Evolutionary conservation across 2,113 vertebrate species (phyloP), one percentile per base, ranked within the genome.

Genomic region (Thinocorus orbignyianus): DNA sequence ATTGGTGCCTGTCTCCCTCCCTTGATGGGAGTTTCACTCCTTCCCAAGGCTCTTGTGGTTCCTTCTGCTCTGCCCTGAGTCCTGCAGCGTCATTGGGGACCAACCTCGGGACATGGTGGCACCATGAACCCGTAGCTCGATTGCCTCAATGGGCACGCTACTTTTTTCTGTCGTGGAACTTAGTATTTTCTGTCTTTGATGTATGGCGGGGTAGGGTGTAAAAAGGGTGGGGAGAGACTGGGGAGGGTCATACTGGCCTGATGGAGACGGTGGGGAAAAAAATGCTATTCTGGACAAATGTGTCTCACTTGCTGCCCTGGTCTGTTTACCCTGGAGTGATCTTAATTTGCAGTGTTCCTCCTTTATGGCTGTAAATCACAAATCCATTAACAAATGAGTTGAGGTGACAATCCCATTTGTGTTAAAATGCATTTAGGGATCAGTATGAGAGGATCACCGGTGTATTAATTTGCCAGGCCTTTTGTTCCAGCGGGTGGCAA

Each of bases 311-410:
- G 1, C n/a, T 79, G 26, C 25, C 52, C 44, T 85, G 81, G n/a
- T 77, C 87, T 94, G 85, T 94, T 95, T 93, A 86, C 81, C 66
- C 17, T 61, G 69, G 71, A 82, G 88, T 30, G 51, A 83, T 94
- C 95, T 95, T 94, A 57, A 94, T 96, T 97, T 94, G 82, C 78
- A 85, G 51, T 58, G 73, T 83, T 81, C 35, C 84, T 94, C 84
- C 82, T 88, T 23, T 81, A 49, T 92, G 92, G 90, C 69, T 81
- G 74, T 52, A 26, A 78, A 97, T 97, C 96, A 84, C 95, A 82
- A 79, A 93, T 86, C 93, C 94, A 93, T 96, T 98, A 97, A 96
- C 91, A 95, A 96, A 96, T 92, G 87, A 92, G 94, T 97, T 73
- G 94, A 96, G 88, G 96, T 85, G 57, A 95, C 90, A 97, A 97